Base-by-base conservation (phyloP, 92 coral and sea anemone species). In the Galaxea fascicularis region DNA sequence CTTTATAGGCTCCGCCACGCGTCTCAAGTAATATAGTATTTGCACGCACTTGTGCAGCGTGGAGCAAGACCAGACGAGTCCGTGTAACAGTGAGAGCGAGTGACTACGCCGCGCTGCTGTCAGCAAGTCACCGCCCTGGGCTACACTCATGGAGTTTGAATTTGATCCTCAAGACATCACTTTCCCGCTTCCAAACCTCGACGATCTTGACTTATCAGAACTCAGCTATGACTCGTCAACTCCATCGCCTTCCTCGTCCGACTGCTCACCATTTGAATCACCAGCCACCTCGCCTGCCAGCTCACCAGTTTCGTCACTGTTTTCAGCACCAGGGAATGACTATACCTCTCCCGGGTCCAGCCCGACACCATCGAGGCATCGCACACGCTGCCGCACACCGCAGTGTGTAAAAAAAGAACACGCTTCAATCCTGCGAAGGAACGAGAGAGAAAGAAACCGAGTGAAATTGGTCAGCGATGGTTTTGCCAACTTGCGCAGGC, bases 401-500 rank as follows among this genome's bases (percentile, higher is more conserved):
- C 93, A 92, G 21, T 92, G 98, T 87, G 86, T 91, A 24, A 94
- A 90, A 74, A 92, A 88, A 44, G 95, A 94, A 60, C 98, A 94
- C 66, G 87, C 89, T 22, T 94, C 98, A 24, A 90, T 94, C 24
- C 72, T 92, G 85, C 88, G 98, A 29, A 91, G 99, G 31, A 96
- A 96, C 54, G 99, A 96, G 68, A 90, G 99, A 31, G 99, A 96
- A 80, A 30, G 99, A 8, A 95, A 91, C 76, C 86, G 99, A 14
- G 99, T 96, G 20, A 95, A 95, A 56, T 94, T 90, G 62, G 98
- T 96, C 47, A 96, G 99, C 58, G 99, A 96, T 74, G 99, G 99
- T 10, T 96, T 96, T 82, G 92, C 97, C 11, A 89, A 76, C 82
- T 80, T 96, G 44, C 91, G 99, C 41, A 92, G 87, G 70, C 98